phyloP scores from a whole-genome alignment of 2,888 invertebrate species.

The Saturnia japonica region DNA sequence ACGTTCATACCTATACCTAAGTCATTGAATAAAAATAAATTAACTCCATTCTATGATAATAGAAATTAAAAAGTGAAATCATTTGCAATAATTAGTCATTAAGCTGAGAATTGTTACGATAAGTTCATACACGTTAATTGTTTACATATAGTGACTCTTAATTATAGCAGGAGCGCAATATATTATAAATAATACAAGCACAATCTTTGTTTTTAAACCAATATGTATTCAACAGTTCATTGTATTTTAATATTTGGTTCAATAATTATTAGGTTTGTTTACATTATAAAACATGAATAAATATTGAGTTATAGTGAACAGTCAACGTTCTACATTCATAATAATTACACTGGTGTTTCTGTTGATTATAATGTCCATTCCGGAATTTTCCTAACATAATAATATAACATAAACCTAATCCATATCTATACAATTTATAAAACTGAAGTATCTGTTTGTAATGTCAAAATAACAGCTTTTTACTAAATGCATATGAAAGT shows the following conservation, averaged over 20 bases:
- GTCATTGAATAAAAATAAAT: neutral
- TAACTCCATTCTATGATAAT: neutral
- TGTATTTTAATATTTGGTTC: neutral
- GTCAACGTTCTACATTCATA: too few species aligned
- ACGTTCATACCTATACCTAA: neutral
- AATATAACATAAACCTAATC: too few species aligned
- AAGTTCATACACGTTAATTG: neutral
- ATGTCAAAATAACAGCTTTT: too few species aligned
- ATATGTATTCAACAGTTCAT: neutral
- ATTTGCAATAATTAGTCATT: neutral
- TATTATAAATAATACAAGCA: neutral
- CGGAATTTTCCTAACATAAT: too few species aligned
- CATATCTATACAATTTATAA: too few species aligned
- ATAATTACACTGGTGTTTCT: too few species aligned
- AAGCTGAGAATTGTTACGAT: neutral
- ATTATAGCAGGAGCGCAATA: neutral
- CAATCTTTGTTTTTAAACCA: neutral
- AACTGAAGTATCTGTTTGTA: too few species aligned
- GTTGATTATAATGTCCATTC: too few species aligned
- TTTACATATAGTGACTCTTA: neutral
- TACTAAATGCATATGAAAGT: too few species aligned
- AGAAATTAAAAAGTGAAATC: neutral
- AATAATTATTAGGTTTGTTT: neutral
- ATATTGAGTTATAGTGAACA: too few species aligned
- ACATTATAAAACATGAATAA: neutral